These are phyloP conservation scores for Chondrilla cf. caribensis DNA, from an alignment of 37 sponge, comb jelly and placozoan genomes.

Conservation along the genomic window DNA sequence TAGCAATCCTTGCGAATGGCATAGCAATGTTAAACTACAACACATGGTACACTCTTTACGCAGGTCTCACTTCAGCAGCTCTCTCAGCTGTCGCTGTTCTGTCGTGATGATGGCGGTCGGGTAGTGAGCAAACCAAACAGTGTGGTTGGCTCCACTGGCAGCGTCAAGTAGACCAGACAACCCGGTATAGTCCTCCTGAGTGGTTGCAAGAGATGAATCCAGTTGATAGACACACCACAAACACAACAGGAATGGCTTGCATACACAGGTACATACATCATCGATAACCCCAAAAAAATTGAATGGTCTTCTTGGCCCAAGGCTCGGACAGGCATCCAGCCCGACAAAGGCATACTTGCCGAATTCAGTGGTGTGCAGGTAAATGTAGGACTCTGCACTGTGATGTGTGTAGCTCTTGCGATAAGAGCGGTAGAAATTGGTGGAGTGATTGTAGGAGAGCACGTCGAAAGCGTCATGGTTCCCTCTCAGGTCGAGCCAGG, in stretches of 20 bases:
- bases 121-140: conserved; percentile 81
- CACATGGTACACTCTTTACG: too few relatives aligned
- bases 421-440: conserved; percentile 40
- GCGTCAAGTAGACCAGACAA: background rate
- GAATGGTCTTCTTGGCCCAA: conserved; percentile 81
- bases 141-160: conserved; percentile 44
- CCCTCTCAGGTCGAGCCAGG: conserved; percentile 87
- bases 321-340: conserved; percentile 75
- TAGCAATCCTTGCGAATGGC: too few relatives aligned
- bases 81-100: conserved; percentile 18
- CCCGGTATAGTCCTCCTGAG: conserved; percentile 10
- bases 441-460: background rate
- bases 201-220: too few relatives aligned
- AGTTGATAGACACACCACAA: too few relatives aligned
- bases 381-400: conserved; percentile 44
- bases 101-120: conserved; percentile 69
- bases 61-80: conserved; percentile 34
- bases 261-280: conserved; percentile 40
- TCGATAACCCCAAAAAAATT: conserved; percentile 89
- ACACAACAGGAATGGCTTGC: background rate
- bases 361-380: conserved; percentile 54
- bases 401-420: conserved; percentile 26
- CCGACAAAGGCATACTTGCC: conserved; percentile 81
- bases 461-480: conserved; percentile 86
- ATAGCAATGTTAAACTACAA: too few relatives aligned